Base-by-base conservation (phyloP, 2,113 vertebrate genomes). In the Taxidea taxus region DNA sequence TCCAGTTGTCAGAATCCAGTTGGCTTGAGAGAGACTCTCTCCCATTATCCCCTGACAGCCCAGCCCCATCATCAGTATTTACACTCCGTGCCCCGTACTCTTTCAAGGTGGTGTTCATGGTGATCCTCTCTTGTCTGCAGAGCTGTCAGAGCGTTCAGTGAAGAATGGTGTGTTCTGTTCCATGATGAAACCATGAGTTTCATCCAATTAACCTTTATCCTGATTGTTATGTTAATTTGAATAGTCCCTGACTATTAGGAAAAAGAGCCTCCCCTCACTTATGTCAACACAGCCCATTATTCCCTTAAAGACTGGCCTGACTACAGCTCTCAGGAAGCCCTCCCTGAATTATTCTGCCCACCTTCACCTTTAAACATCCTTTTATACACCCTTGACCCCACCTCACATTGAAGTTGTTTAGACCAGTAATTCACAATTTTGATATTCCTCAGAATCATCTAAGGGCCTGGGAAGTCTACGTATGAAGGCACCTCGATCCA, bases 121-220 rank as follows among this genome's bases (percentile, higher is more conserved):
- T 6, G 1, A 44, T 2, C 7, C 13, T 23, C 39, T 11, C 1
- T 29, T 7, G 23, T 56, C 86, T 13, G 27, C 21, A 64, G 15
- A 77, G 39, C 37, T 34, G 20, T 29, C 82, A 21, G 27, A 58
- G 49, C 37, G 27, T 7, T 75, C 3, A 1, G 4, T 4, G 51
- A 49, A 70, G 34, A 72, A 37, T 6, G 10, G 20, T 8, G 23
- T 18, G 25, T 66, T 42, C 47, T 78, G 37, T 42, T 87, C 74
- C 9, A 7, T 77, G 74, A 16, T 23, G 39, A 87, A 86, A 80
- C n/a, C 12, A 25, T 1, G 27, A 47, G 37, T 66, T 78, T 80
- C 49, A 74, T 62, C 89, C 94, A 92, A 70, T 94, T 80, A 90
- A 51, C 90, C 54, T 93, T 70, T 56, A 37, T 78, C 72, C 44